Evolutionary conservation across 2,888 invertebrate species (phyloP).

Genomic region (Ommatoiulus sabulosus): DNA sequence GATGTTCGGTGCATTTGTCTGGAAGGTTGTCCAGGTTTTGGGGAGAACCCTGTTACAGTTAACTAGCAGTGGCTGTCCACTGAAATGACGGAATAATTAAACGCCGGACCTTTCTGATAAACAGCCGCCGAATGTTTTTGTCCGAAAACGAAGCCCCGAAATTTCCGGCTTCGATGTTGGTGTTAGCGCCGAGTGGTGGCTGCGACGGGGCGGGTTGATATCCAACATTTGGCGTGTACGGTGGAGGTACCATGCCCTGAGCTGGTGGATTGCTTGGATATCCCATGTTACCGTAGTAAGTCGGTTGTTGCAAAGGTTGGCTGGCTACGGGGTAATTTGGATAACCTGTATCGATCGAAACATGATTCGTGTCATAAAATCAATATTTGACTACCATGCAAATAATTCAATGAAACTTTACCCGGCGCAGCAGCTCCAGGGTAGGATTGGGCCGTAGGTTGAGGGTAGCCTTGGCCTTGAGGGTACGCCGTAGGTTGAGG

Average conservation of each 20-base stretch:
- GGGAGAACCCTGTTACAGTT: no score
- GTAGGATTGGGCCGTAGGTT: conserved; percentile 26
- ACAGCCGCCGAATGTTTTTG: conserved; percentile 55
- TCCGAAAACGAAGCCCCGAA: conserved; percentile 58
- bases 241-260: conserved; percentile 25
- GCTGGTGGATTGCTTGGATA: conserved; percentile 12
- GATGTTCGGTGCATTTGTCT: no score
- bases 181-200: background rate
- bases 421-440: background rate
- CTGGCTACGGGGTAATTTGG: background rate
- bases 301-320: background rate
- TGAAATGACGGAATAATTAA: background rate
- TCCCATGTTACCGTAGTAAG: background rate
- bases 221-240: conserved; percentile 33
- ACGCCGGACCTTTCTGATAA: conserved; percentile 55
- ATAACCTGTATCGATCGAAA: background rate
- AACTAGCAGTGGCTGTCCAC: no score
- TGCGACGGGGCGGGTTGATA: background rate
- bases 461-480: conserved; percentile 36
- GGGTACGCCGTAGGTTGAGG: conserved; percentile 45
- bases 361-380: background rate
- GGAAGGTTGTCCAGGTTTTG: no score
- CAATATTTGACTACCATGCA: background rate
- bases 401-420: background rate
- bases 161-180: conserved; percentile 25